Base-by-base conservation (phyloP, 2,113 vertebrate genomes). In the Pyrgilauda ruficollis region DNA sequence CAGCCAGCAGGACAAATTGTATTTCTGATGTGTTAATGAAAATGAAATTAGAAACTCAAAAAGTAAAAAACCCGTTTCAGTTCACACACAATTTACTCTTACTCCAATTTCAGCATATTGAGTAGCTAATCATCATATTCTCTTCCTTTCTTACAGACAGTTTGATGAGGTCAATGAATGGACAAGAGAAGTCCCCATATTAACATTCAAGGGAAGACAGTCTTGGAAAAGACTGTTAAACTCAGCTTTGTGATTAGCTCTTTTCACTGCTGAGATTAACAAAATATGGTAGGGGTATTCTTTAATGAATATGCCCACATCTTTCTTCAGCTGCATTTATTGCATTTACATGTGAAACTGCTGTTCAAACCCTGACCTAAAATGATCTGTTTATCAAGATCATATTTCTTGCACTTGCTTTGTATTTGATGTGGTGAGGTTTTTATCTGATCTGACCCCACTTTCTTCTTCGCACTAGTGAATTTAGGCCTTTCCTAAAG, bases 31-130 rank as follows among this genome's bases (percentile, higher is more conserved):
- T 93, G 70, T 76, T 89, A 93, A 96, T 13, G 28, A 84, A 92
- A 93, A 96, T 89, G 41, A 85, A 90, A 96, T 92, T 83, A 93
- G 80, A 89, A 95, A 87, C 75, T 87, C 35, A 55, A 64, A 87
- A 93, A 83, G 68, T 82, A 8, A 11, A 63, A 90, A 89, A 11
- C 3, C 6, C 7, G 0, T 84, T 96, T 96, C 56, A 52, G 80
- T 79, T 92, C 87, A 74, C 63, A 73, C 39, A 78, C 26, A 59
- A 86, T 89, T 82, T 80, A 44, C 37, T 81, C 49, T 77, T 33
- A 43, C 20, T 74, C 30, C 12, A 50, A 15, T 75, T 93, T 90
- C 76, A 82, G 80, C 76, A 84, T 59, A 82, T 77, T 70, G 70
- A 73, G 44, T 55, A 84, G 46, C 77, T 90, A 85, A 84, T 89